These are phyloP conservation scores for Synergus gifuensis DNA, from an alignment of 2,888 invertebrate genomes.

Conservation along the genomic window DNA sequence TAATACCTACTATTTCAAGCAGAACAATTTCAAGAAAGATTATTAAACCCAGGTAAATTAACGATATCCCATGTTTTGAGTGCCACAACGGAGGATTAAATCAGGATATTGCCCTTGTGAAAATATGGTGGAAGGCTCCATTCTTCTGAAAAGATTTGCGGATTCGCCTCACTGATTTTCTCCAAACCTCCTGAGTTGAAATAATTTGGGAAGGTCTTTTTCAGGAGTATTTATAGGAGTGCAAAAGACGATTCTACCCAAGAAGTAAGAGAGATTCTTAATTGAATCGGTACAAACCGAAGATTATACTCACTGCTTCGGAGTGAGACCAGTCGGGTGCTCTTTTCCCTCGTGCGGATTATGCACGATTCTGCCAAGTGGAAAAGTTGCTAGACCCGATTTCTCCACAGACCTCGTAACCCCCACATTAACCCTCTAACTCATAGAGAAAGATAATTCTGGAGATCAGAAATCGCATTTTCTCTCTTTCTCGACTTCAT, in stretches of 20 bases:
- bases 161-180: constrained; percentile 4
- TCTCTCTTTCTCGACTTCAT: constrained; percentile 1
- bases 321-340: constrained; percentile 30
- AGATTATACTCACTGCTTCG: constrained; percentile 40
- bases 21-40: background rate
- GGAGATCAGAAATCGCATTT: constrained; percentile 21
- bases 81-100: background rate
- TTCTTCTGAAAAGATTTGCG: constrained; percentile 26
- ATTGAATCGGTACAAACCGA: constrained; percentile 55
- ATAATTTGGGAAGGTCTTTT: constrained; percentile 4
- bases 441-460: constrained; percentile 30
- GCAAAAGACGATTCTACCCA: constrained; percentile 21
- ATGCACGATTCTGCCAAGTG: constrained; percentile 57
- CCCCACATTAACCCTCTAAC: background rate
- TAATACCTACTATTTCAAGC: background rate
- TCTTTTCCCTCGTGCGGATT: constrained; percentile 50
- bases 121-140: background rate
- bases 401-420: constrained; percentile 33
- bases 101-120: background rate
- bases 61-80: constrained; percentile 3
- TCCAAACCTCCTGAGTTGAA: constrained; percentile 11
- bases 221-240: background rate
- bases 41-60: background rate
- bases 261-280: constrained; percentile 45
- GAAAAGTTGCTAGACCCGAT: constrained; percentile 55